These are phyloP conservation scores for Cassiopea andromeda DNA, from an alignment of 30 jellyfish, hydroid and myxozoan genomes.

Conservation along the genomic window DNA sequence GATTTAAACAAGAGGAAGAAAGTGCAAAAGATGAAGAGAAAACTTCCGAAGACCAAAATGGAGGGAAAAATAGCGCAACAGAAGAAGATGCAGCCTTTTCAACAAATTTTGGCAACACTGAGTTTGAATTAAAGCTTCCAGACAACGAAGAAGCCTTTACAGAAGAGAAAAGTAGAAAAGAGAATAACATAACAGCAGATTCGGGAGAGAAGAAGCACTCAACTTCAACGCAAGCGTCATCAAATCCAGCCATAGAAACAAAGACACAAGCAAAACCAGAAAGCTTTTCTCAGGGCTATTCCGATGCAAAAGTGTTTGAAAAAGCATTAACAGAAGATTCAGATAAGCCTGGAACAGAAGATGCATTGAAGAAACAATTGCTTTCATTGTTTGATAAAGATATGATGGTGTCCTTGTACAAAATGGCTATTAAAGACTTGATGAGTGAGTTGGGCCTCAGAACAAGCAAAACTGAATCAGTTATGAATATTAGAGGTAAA, in stretches of 20 bases:
- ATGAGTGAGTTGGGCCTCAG: conserved; percentile 85
- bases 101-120: conserved; percentile 57
- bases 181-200: conserved; percentile 26
- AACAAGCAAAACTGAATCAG: conserved; percentile 65
- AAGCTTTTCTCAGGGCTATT: conserved; percentile 55
- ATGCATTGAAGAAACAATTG: conserved; percentile 69
- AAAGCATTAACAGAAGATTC: conserved; percentile 64
- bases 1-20: no score
- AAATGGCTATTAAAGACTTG: conserved; percentile 90
- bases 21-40: no score
- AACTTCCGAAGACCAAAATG: no score
- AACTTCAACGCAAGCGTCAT: conserved; percentile 10
- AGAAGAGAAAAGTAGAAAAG: background rate
- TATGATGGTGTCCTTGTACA: conserved; percentile 93
- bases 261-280: conserved; percentile 26
- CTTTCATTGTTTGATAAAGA: conserved; percentile 91
- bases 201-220: conserved; percentile 67
- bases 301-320: conserved; percentile 70
- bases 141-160: conserved; percentile 19
- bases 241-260: background rate
- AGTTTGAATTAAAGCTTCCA: conserved; percentile 60
- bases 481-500: conserved; percentile 65
- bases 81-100: conserved; percentile 63
- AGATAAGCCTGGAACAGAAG: conserved; percentile 53
- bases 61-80: conserved; percentile 23